Conservation (phyloP, 2,113 vertebrate genomes). For the Agapornis roseicollis region DNA sequence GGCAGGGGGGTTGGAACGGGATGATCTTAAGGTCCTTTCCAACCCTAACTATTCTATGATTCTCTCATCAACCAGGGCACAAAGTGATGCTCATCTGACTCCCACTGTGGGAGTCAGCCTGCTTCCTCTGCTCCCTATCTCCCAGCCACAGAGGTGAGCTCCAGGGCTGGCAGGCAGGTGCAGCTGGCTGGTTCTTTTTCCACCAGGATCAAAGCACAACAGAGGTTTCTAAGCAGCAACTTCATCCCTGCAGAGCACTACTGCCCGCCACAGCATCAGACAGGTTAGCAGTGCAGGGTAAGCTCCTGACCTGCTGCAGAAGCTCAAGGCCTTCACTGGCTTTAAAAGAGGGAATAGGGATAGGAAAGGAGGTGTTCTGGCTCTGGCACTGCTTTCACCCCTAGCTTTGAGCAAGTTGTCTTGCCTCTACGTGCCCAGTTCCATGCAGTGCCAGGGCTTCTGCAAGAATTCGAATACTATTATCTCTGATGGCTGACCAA, state of each 20-base stretch:
- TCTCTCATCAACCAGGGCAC: background rate
- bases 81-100: fast-evolving
- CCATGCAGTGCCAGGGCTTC: fast-evolving
- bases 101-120: background rate
- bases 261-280: background rate
- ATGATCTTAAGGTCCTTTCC: too few relatives aligned
- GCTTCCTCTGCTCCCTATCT: background rate
- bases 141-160: background rate
- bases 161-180: background rate
- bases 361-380: background rate
- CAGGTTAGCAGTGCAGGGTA: background rate
- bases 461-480: background rate
- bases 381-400: background rate
- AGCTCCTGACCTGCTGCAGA: background rate
- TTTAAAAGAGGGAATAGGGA: background rate
- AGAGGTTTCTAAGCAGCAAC: background rate
- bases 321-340: background rate
- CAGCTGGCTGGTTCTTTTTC: background rate
- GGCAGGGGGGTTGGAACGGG: too few relatives aligned
- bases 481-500: background rate
- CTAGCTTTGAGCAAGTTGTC: background rate
- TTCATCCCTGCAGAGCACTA: fast-evolving
- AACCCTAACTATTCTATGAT: too few relatives aligned
- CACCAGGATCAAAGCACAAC: background rate
- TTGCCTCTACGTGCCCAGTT: background rate